phyloP scores from a whole-genome alignment of 2,113 vertebrate genomes.

The Cyphomyrus plagiostoma region DNA sequence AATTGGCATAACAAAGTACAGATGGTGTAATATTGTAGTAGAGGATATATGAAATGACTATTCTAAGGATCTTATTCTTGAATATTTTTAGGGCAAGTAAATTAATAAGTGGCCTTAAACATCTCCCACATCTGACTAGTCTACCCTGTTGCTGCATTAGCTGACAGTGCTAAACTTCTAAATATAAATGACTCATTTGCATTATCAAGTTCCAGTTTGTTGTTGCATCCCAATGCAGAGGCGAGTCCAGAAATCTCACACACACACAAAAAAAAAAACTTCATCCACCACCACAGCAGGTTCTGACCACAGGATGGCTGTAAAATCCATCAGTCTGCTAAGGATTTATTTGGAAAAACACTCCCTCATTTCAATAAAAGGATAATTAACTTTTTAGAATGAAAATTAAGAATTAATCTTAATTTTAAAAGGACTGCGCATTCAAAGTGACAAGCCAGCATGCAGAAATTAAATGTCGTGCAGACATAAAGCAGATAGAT shows the following conservation, averaged over 20 bases:
- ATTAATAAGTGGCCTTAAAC: not conserved
- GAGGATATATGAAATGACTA: not conserved
- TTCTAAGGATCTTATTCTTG: not conserved
- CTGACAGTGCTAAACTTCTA: not conserved
- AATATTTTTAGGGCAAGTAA: not conserved
- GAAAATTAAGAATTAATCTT: too few relatives aligned
- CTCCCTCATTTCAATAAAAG: not conserved
- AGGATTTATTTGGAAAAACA: not conserved
- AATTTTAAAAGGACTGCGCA: not conserved
- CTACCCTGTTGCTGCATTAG: not conserved
- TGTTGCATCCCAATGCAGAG: not conserved
- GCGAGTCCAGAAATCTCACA: not conserved
- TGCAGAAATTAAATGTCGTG: not conserved
- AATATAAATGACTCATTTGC: constrained; percentile 8
- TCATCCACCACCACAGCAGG: not conserved
- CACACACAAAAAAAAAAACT: not conserved
- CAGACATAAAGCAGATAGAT: not conserved
- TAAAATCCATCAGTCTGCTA: constrained; percentile 17
- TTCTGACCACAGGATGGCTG: not conserved
- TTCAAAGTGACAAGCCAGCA: not conserved
- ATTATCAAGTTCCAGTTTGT: not conserved
- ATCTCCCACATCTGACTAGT: not conserved
- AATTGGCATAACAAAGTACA: not conserved
- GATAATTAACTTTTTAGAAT: not conserved
- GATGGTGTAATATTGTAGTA: not conserved